A percentile compares a stretch with the other conserved stretches of the same genome.
Evolutionary conservation across 2,113 vertebrate species (phyloP).

Genomic region (Aramus guarauna): DNA sequence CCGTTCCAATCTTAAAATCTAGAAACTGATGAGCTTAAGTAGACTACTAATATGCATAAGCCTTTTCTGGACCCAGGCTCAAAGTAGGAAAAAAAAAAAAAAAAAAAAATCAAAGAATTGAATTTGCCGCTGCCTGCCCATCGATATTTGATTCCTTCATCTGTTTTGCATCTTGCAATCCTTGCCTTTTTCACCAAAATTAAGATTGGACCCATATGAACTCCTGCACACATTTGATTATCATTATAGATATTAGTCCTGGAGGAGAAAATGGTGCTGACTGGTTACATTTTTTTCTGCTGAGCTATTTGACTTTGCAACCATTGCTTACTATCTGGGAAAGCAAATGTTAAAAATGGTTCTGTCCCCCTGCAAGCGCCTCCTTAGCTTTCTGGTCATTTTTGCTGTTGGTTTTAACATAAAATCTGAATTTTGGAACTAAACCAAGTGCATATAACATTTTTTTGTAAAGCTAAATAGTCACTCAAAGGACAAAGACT

Average conservation of each 20-base stretch:
- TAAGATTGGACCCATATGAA: neutral
- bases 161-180: neutral
- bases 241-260: neutral
- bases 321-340: neutral
- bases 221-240: neutral
- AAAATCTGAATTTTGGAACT: neutral
- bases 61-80: neutral
- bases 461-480: neutral
- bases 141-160: neutral
- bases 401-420: neutral
- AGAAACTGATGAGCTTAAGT: neutral
- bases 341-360: neutral
- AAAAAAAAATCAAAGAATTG: neutral
- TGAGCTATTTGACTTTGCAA: conserved; percentile 11
- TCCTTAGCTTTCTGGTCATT: neutral
- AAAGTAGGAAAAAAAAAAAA: neutral
- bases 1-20: neutral
- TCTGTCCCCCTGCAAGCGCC: neutral
- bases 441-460: neutral
- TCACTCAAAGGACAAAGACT: conserved; percentile 16
- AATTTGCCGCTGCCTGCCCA: neutral
- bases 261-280: neutral
- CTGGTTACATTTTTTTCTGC: neutral
- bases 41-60: neutral
- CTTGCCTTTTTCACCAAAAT: neutral